A percentile compares a stretch with the other conserved stretches of the same genome.
Evolutionary conservation across 2,888 invertebrate genomes (phyloP).

Genomic region (Poecilus cupreus): DNA sequence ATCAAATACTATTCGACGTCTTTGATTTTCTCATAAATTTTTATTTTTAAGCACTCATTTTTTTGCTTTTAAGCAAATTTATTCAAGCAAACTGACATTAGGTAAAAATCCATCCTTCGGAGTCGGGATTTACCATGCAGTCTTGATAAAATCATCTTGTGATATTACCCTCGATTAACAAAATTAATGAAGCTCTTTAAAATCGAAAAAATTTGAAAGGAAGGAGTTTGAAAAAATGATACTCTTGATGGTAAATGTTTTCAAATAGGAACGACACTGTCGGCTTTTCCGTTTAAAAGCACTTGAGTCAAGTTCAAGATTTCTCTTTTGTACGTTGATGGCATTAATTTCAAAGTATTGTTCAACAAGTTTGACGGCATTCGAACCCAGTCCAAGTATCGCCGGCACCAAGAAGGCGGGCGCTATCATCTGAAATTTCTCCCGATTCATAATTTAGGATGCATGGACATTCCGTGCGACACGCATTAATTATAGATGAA

Average conservation of each 20-base stretch:
- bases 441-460: constrained; percentile 14
- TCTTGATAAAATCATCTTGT: too few species aligned
- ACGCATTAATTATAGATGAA: constrained; percentile 21
- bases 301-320: constrained; percentile 41
- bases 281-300: constrained; percentile 12
- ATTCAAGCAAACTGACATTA: too few species aligned
- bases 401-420: constrained; percentile 22
- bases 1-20: too few species aligned
- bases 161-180: too few species aligned
- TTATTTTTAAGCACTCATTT: too few species aligned
- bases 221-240: background rate
- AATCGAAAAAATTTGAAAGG: too few species aligned
- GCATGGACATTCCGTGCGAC: background rate
- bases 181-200: too few species aligned
- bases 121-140: too few species aligned
- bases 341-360: constrained; percentile 24
- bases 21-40: too few species aligned
- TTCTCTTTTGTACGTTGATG: constrained; percentile 28
- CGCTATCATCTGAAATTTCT: constrained; percentile 33
- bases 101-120: too few species aligned
- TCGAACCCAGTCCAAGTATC: background rate
- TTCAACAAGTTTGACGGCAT: background rate
- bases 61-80: too few species aligned
- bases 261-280: background rate
- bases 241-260: background rate